Base-by-base conservation (phyloP, 1,140 invertebrate genomes). In the Drosophila miranda region DNA sequence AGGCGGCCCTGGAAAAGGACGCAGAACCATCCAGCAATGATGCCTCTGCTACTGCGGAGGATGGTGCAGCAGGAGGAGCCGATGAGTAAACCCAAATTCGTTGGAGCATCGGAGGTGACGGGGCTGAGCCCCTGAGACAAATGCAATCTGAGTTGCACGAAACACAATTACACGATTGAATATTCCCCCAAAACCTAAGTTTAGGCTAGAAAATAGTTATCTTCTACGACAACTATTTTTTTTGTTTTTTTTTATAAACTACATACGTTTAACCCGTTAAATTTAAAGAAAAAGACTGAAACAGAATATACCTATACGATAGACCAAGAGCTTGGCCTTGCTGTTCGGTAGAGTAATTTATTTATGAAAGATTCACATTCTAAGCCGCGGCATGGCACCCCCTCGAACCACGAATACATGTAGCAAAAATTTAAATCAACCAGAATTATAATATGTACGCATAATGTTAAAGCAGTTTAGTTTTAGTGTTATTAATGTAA, bases 221-320 rank as follows among this genome's bases (percentile, higher is more conserved):
- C 16, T 43, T 63, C 48, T 30, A 30, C 30, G 3, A 30, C 0
- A 9, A 30, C 30, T 30, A 30, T 77, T 77, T 56, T 28, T 21
- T 64, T 78, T 62, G 58, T 61, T 54, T 73, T 30, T 52, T 26
- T 50, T 26, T 41, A 11, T 51, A 58, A 53, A 54, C 56, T 66
- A 53, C 58, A 48, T 77, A 66, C 44, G 48, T 64, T 77, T 82
- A 81, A 82, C 63, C 74, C 78, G 56, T 82, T 81, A 81, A 66
- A 69, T 78, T 80, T 81, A 81, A 78, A 81, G 74, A 69, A 79
- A 82, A 81, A 81, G 78, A 81, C 78, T 81, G 78, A 81, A 45
- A 82, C 74, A 69, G 28, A 46, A 51, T 60, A 71, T 71, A 46
- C 55, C 54, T 42, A 44, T 51, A 64, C 23, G 44, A 42, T 34